Percentiles rank a stretch among this genome's conserved stretches.
Evolutionary conservation across 2,888 invertebrate species (phyloP).

Genomic region (Trichogramma dendrolimi): DNA sequence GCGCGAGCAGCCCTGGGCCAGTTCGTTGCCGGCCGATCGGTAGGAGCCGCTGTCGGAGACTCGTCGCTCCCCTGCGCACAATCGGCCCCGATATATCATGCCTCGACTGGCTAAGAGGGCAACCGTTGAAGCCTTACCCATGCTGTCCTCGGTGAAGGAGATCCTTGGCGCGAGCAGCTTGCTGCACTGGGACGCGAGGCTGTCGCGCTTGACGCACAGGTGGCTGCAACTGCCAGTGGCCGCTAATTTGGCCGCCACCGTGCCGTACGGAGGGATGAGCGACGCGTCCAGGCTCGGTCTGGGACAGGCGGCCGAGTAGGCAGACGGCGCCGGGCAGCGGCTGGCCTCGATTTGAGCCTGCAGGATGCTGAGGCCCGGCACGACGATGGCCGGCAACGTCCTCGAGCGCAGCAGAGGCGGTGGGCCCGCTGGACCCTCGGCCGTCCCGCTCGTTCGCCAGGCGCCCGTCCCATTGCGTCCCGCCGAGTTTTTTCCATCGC

Average conservation of each 20-base stretch:
- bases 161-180: conserved; percentile 48
- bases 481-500: not conserved
- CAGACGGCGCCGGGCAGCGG: conserved; percentile 35
- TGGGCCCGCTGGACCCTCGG: conserved; percentile 51
- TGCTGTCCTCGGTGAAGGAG: conserved; percentile 50
- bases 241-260: conserved; percentile 5
- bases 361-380: conserved; percentile 76
- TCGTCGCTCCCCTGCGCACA: conserved; percentile 38
- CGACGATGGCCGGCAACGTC: conserved; percentile 82
- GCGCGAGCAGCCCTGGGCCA: conserved; percentile 38
- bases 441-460: conserved; percentile 18
- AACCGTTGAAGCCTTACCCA: conserved; percentile 40
- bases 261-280: conserved; percentile 31
- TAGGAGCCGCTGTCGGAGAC: conserved; percentile 44
- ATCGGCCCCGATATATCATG: not conserved
- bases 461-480: conserved; percentile 39
- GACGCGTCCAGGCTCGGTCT: conserved; percentile 30
- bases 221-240: conserved; percentile 27
- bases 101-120: too few species aligned
- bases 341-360: conserved; percentile 75
- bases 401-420: conserved; percentile 78
- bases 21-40: conserved; percentile 28
- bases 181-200: conserved; percentile 37
- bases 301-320: conserved; percentile 30
- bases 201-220: conserved; percentile 36